phyloP scores from a whole-genome alignment of 1,140 invertebrate genomes.

The Lithobius niger region DNA sequence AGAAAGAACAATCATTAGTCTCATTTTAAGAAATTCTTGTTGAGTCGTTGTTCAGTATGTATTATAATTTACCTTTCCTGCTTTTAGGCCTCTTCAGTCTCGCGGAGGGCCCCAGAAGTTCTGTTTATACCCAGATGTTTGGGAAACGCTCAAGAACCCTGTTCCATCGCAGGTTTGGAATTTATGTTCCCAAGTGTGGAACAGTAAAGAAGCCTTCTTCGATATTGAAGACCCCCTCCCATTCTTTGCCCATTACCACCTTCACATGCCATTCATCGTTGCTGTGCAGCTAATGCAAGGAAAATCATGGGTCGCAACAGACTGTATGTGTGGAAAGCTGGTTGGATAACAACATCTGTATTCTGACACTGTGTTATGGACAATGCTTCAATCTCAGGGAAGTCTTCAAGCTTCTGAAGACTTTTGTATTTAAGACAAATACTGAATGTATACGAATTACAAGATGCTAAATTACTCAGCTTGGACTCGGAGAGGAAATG shows the following conservation, averaged over 20 bases:
- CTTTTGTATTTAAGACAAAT: too few species aligned
- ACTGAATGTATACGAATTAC: too few species aligned
- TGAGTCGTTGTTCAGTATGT: too few species aligned
- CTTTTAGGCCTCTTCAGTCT: not conserved
- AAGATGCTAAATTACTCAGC: too few species aligned
- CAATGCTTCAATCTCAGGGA: too few species aligned
- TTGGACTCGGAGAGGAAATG: too few species aligned
- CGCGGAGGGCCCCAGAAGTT: not conserved
- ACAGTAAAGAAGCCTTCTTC: slow-evolving; percentile 5
- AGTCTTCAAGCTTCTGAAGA: too few species aligned
- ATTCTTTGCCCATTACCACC: slow-evolving; percentile 1
- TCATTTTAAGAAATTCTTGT: too few species aligned
- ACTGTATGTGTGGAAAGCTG: not conserved
- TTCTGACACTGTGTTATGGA: too few species aligned
- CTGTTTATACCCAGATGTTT: not conserved
- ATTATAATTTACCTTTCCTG: too few species aligned
- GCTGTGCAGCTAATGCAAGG: not conserved
- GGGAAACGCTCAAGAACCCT: not conserved
- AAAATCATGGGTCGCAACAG: slow-evolving; percentile 1
- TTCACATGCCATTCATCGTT: slow-evolving; percentile 6
- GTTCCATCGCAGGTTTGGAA: not conserved
- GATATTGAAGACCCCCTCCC: not conserved
- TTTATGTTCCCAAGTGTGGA: not conserved
- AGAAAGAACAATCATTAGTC: too few species aligned
- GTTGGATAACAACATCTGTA: too few species aligned